phyloP scores from a whole-genome alignment of 1,140 invertebrate species.

The Andrena cerasifolii region DNA sequence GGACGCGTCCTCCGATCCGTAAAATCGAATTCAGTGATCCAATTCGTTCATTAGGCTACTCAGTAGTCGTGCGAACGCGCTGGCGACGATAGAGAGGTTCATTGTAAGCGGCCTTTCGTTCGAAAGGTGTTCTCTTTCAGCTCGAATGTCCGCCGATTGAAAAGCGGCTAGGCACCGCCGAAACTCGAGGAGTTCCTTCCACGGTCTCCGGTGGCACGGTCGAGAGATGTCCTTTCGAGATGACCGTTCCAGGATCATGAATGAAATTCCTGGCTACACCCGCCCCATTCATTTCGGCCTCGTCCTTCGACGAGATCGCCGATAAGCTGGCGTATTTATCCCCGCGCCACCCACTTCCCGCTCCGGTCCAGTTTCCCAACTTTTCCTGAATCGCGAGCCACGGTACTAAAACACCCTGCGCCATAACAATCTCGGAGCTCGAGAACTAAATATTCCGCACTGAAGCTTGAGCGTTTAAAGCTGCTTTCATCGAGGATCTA shows the following conservation, averaged over 20 bases:
- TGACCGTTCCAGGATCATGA: slow-evolving; percentile 65
- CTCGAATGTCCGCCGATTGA: background rate
- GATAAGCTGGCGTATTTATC: slow-evolving; percentile 76
- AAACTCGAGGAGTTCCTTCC: slow-evolving; percentile 59
- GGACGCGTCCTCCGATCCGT: no score
- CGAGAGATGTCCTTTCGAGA: slow-evolving; percentile 72
- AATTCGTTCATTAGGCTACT: slow-evolving; percentile 16
- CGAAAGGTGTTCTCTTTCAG: background rate
- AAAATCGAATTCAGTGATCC: slow-evolving; percentile 16
- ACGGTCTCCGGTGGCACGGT: slow-evolving; percentile 42
- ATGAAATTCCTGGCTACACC: slow-evolving; percentile 72
- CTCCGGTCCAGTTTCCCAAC: slow-evolving; percentile 33
- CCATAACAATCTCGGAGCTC: no score
- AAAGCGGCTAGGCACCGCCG: slow-evolving; percentile 25
- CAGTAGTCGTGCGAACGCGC: no score
- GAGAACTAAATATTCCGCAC: no score
- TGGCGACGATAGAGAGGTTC: background rate
- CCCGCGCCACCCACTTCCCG: slow-evolving; percentile 73
- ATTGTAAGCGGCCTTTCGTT: background rate
- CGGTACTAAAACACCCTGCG: no score
- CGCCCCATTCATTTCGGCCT: slow-evolving; percentile 54
- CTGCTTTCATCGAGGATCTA: no score
- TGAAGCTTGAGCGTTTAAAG: no score
- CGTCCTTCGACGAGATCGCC: slow-evolving; percentile 62
- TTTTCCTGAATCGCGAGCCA: background rate